Evolutionary conservation across 92 coral and sea anemone genomes (phyloP), one percentile per base, ranked within the genome.

Genomic region (Epizoanthus scotinus): DNA sequence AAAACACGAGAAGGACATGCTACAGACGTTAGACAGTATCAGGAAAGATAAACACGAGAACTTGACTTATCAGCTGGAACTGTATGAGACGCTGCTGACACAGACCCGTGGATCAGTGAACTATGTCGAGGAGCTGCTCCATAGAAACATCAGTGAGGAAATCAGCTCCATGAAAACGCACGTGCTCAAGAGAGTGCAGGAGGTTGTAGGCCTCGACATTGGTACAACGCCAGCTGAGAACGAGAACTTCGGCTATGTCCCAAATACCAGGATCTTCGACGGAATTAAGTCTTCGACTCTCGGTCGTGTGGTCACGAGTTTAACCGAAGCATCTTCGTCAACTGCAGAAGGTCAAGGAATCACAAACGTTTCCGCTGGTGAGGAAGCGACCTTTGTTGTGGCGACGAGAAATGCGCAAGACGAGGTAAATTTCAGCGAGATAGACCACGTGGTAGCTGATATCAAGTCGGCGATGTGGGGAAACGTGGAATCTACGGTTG

Each of bases 401-500:
- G 90, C 92, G 18, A 90, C 97, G 13, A 84, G 94, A 70, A 93
- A 93, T 63, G 97, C 97, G 26, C 97, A 93, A 78, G 92, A 91
- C 10, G 97, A 93, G 69, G 78, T 86, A 71, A 84, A 86, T 64
- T 93, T 85, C 86, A 93, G 97, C 84, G 97, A 93, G 71, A 90
- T 93, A 20, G 97, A 93, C 27, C 97, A 93, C 75, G 97, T 93
- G 57, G 89, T 93, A 0, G 90, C 87, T 58, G 97, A 83, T 25
- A 93, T 93, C 60, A 90, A 93, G 84, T 93, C 97, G 10, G 86
- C 91, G 36, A 79, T 93, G 90, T 93, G 97, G 97, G 97, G 97
- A 9, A 52, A 84, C 22, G 84, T 93, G 22, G 97, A 93, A 9
- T 79, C 92, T n/a, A 77, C 84, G 9, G 90, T 93, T 21, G 81